Evolutionary conservation across 2,113 vertebrate genomes (phyloP).

Genomic region (Chascanopsetta lugubris): DNA sequence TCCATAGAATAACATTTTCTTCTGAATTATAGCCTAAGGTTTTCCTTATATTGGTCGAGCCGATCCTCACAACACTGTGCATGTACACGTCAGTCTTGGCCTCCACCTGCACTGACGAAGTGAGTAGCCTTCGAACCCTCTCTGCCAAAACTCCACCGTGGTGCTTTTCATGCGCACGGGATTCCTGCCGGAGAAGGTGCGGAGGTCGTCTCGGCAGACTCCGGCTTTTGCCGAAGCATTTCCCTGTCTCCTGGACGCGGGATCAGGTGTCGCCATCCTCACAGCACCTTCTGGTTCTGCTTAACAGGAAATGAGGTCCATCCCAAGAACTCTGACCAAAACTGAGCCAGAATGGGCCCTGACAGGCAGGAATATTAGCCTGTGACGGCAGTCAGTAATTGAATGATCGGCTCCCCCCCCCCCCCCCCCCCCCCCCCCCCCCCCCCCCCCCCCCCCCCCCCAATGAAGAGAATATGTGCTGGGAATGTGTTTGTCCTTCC

Average conservation of each 20-base stretch:
- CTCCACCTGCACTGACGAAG: constrained; percentile 25
- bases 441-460: constrained; percentile 47
- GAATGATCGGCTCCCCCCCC: constrained; percentile 80
- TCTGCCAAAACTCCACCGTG: constrained; percentile 11
- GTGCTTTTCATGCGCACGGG: constrained; percentile 24
- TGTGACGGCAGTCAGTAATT: constrained; percentile 85
- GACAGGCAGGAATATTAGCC: constrained; percentile 88
- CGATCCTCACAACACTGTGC: constrained; percentile 18
- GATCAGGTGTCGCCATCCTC: constrained; percentile 87
- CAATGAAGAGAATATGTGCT: constrained; percentile 88
- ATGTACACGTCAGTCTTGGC: neutral
- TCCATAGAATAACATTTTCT: too few relatives aligned
- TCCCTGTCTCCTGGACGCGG: constrained; percentile 74
- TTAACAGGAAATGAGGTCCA: constrained; percentile 85
- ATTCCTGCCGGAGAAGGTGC: constrained; percentile 62
- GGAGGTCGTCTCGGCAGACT: constrained; percentile 64
- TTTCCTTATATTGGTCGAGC: constrained; percentile 17
- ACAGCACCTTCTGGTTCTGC: constrained; percentile 86
- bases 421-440: constrained; percentile 73
- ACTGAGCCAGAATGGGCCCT: constrained; percentile 85
- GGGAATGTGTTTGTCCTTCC: constrained; percentile 84
- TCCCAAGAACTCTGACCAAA: constrained; percentile 83
- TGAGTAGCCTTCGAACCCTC: constrained; percentile 19
- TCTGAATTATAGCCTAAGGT: constrained; percentile 49
- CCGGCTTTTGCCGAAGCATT: constrained; percentile 62